These are phyloP conservation scores for Ochotona princeps DNA, from an alignment of 2,113 vertebrate genomes.

Conservation along the genomic window DNA sequence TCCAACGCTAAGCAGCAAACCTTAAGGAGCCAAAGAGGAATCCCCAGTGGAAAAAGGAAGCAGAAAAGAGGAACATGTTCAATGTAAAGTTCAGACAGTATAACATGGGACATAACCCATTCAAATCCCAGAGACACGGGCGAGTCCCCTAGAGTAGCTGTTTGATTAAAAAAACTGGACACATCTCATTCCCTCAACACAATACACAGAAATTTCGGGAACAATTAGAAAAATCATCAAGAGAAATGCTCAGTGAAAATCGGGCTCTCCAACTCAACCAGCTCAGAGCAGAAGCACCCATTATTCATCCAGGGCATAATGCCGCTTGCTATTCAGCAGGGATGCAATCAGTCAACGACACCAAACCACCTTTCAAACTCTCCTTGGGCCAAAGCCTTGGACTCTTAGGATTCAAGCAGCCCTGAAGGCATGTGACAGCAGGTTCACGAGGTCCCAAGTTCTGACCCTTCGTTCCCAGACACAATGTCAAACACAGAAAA, in stretches of 20 bases:
- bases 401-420: conserved; percentile 50
- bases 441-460: conserved; percentile 64
- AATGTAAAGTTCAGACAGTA: conserved; percentile 69
- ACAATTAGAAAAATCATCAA: conserved; percentile 74
- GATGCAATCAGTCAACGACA: conserved; percentile 77
- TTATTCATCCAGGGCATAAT: conserved; percentile 77
- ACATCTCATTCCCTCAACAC: conserved; percentile 76
- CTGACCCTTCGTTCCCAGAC: conserved; percentile 73
- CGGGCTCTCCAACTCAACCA: conserved; percentile 74
- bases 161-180: conserved; percentile 65
- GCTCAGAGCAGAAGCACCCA: conserved; percentile 78
- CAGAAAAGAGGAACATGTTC: conserved; percentile 58
- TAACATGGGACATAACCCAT: conserved; percentile 40
- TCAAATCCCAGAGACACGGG: conserved; percentile 70
- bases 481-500: conserved; percentile 81
- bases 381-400: conserved; percentile 45
- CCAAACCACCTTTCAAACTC: conserved; percentile 65
- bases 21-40: conserved; percentile 70
- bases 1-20: conserved; percentile 70
- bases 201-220: conserved; percentile 64
- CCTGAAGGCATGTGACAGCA: conserved; percentile 76
- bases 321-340: conserved; percentile 73
- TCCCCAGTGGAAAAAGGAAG: conserved; percentile 57
- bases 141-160: conserved; percentile 71
- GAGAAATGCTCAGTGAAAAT: conserved; percentile 76